phyloP scores from a whole-genome alignment of 2,797 vertebrate genomes.

The Micromesistius poutassou region DNA sequence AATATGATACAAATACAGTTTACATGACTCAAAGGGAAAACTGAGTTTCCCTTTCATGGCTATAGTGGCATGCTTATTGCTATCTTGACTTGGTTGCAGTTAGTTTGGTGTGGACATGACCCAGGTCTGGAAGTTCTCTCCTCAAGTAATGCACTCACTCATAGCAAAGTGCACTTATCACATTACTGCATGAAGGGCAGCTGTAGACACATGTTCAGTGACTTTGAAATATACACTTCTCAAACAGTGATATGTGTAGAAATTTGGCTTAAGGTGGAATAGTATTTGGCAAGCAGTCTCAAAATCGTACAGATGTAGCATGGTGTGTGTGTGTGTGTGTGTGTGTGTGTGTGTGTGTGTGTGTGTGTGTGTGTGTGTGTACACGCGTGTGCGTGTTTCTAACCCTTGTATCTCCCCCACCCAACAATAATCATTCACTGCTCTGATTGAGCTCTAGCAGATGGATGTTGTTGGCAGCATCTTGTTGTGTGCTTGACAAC shows the following conservation, averaged over 20 bases:
- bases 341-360: conserved; percentile 12
- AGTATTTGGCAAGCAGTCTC: too few species aligned
- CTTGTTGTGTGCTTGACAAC: neutral
- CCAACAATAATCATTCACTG: neutral
- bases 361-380: conserved; percentile 6
- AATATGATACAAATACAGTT: neutral
- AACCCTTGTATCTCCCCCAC: neutral
- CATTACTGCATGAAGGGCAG: neutral
- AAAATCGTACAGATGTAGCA: neutral
- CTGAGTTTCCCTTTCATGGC: too few species aligned
- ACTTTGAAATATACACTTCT: neutral
- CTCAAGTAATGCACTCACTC: neutral
- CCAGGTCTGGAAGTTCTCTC: too few species aligned
- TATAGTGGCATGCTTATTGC: neutral
- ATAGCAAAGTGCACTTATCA: neutral
- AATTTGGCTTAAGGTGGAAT: neutral
- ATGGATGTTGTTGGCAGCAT: neutral
- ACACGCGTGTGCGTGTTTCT: conserved; percentile 13
- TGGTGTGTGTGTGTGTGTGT: neutral
- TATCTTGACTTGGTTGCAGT: neutral
- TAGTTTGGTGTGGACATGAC: neutral
- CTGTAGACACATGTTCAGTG: neutral
- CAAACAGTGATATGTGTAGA: neutral
- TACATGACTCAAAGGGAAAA: neutral
- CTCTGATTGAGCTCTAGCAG: neutral